Conservation (phyloP, 1,140 invertebrate genomes). For the Solenopsis invicta region DNA sequence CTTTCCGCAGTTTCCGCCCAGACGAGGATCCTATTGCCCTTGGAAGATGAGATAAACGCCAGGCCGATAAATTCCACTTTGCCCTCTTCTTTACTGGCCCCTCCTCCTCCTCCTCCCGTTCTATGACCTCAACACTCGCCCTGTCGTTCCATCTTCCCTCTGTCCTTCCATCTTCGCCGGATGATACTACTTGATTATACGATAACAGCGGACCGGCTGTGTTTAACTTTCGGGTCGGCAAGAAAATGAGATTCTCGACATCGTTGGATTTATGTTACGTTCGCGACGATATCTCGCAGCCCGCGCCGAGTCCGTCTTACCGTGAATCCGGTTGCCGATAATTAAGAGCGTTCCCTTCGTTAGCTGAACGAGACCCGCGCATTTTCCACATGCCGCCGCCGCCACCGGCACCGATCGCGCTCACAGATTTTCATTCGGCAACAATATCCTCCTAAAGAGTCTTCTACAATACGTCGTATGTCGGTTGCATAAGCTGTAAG, state of each 20-base stretch:
- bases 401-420: neutral
- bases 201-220: constrained; percentile 54
- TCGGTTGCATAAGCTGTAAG: too few relatives aligned
- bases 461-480: too few relatives aligned
- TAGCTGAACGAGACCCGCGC: neutral
- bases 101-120: neutral
- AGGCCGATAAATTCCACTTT: constrained; percentile 66
- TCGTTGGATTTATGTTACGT: constrained; percentile 46
- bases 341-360: constrained; percentile 39
- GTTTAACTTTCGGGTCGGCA: constrained; percentile 56
- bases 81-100: constrained; percentile 37
- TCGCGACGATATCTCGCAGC: constrained; percentile 9
- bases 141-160: neutral
- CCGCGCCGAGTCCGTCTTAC: neutral
- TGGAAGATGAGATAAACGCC: constrained; percentile 64
- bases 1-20: constrained; percentile 51
- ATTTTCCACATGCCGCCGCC: neutral
- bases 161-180: constrained; percentile 22
- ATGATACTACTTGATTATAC: constrained; percentile 62
- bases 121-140: neutral
- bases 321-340: constrained; percentile 33
- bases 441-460: neutral
- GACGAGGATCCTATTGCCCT: constrained; percentile 54
- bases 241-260: constrained; percentile 60
- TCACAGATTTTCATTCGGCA: neutral